Evolutionary conservation across 2,888 invertebrate species (phyloP).

Genomic region (Peribatodes rhomboidaria): DNA sequence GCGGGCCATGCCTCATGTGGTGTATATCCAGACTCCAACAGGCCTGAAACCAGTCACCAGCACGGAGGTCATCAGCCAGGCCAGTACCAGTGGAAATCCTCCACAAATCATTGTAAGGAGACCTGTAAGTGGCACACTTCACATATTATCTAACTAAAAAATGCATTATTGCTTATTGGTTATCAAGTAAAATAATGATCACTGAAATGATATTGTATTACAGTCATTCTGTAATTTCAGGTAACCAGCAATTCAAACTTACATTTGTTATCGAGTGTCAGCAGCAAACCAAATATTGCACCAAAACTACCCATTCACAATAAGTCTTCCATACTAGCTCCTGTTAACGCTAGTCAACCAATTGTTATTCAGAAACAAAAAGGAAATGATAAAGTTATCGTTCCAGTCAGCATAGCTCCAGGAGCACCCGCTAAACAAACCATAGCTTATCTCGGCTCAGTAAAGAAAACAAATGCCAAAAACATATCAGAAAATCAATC

Average conservation of each 20-base stretch:
- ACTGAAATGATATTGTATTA: not conserved
- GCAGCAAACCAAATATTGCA: conserved; percentile 75
- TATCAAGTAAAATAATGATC: not conserved
- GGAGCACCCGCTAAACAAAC: conserved; percentile 77
- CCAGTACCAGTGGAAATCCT: conserved; percentile 81
- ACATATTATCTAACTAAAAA: not conserved
- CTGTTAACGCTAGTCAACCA: conserved; percentile 78
- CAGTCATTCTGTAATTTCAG: conserved; percentile 60
- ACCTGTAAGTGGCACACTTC: conserved; percentile 76
- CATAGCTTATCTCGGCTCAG: conserved; percentile 84
- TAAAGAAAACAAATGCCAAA: conserved; percentile 81
- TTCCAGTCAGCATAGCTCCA: conserved; percentile 80
- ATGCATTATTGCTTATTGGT: not conserved
- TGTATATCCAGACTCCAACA: conserved; percentile 87
- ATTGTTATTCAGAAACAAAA: conserved; percentile 87
- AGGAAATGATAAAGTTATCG: conserved; percentile 79
- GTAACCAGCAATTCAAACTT: conserved; percentile 77
- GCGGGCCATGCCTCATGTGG: conserved; percentile 84
- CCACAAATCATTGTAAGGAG: conserved; percentile 83
- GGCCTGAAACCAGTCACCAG: conserved; percentile 81
- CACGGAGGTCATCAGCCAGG: conserved; percentile 80
- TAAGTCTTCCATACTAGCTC: conserved; percentile 76
- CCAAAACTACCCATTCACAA: conserved; percentile 71
- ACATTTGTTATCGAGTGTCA: conserved; percentile 78
- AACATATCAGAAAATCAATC: conserved; percentile 76